Base-by-base conservation (phyloP, 2,113 vertebrate genomes). In the Anser cygnoides region DNA sequence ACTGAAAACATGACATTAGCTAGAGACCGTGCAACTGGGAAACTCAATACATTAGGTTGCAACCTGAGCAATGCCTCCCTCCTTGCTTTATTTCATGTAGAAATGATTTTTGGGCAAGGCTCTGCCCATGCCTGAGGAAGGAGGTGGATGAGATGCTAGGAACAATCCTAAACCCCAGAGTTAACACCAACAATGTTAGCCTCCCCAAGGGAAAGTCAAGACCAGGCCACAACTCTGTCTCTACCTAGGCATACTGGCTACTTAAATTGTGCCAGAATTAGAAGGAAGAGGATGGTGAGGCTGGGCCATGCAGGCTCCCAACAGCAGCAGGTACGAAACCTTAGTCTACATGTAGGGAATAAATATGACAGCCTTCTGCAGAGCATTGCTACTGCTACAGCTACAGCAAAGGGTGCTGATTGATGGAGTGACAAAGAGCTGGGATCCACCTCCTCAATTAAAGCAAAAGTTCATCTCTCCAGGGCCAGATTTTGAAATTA, bases 391-490 rank as follows among this genome's bases (percentile, higher is more conserved):
- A 21, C 71, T 72, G 73, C 76, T 90, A 21, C 71, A 86, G 76
- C 86, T 84, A 20, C 39, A 46, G 86, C 80, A 89, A 94, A 92
- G 90, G 96, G 96, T 96, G 96, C 96, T 96, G 95, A 95, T 2
- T 89, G 96, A 96, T 94, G 70, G 84, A 96, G 63, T 84, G 84
- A 94, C 92, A 94, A 95, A 78, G 95, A 92, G 89, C 92, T 70
- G 93, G 93, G 95, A 95, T 93, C 96, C 96, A 97, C 96, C 96
- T 96, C 96, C 96, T 63, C 89, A 96, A 93, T 80, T 83, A 94
- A 93, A 87, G 91, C 74, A 93, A 94, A 96, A 96, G 88, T 95
- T 91, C 46, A 73, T 73, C 89, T 86, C 91, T 96, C 87, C 62
- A 92, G 76, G 76, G 96, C 79, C 77, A 95, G 90, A 84, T 92